Conservation (phyloP, 2,797 vertebrate species). For the Aeoliscus strigatus region DNA sequence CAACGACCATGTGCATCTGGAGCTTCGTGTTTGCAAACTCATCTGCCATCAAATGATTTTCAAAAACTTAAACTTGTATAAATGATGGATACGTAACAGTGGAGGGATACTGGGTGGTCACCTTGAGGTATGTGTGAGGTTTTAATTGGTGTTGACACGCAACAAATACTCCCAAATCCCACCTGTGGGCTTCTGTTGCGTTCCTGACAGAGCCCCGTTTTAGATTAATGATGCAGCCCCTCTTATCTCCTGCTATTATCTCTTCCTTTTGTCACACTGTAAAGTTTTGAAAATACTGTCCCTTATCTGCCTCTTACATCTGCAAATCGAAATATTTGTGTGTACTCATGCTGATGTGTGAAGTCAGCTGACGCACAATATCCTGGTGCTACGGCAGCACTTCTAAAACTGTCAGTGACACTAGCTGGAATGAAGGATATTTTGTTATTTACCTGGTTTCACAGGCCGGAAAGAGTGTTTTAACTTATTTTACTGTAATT, state of each 20-base stretch:
- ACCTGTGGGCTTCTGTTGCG: constrained; percentile 2
- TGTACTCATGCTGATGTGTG: constrained; percentile 7
- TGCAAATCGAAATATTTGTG: neutral
- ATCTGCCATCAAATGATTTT: constrained; percentile 2
- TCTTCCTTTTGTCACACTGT: neutral
- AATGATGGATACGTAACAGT: neutral
- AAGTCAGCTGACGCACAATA: constrained; percentile 13
- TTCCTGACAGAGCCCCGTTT: neutral
- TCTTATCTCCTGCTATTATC: constrained; percentile 14
- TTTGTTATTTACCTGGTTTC: constrained; percentile 63
- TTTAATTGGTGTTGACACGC: no score
- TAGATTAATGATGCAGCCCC: constrained; percentile 14
- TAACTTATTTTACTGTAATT: constrained; percentile 60
- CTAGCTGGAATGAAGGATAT: constrained; percentile 14
- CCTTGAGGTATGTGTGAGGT: no score
- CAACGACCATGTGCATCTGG: constrained; percentile 12
- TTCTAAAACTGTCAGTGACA: neutral
- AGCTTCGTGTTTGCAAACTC: constrained; percentile 7
- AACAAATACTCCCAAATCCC: no score
- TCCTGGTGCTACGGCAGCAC: neutral
- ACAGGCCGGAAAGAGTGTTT: constrained; percentile 51
- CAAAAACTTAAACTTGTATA: neutral
- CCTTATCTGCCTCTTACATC: constrained; percentile 20
- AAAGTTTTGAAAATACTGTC: neutral
- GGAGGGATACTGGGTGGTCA: neutral